phyloP scores from a whole-genome alignment of 1,140 invertebrate species.

The Telenomus remus region DNA sequence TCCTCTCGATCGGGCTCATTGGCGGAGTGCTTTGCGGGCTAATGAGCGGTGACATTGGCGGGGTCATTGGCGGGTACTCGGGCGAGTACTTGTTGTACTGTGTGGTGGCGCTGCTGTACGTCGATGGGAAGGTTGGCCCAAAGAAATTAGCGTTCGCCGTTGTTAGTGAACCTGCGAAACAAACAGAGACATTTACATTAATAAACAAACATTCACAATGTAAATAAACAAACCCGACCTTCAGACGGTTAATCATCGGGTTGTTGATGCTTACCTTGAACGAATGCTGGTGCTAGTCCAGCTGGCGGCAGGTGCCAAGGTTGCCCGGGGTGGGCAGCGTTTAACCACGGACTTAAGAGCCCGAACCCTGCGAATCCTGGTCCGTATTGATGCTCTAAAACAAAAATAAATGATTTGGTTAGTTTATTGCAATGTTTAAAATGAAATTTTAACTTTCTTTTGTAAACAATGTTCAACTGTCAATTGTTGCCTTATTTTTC shows the following conservation, averaged over 20 bases:
- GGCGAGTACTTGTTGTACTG: constrained; percentile 64
- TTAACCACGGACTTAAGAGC: constrained; percentile 84
- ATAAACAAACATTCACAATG: too few species aligned
- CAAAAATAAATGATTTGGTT: constrained; percentile 68
- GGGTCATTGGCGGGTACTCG: constrained; percentile 60
- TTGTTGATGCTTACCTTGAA: constrained; percentile 77
- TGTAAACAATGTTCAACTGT: too few species aligned
- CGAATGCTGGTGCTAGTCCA: constrained; percentile 74
- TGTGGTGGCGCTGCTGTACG: constrained; percentile 59
- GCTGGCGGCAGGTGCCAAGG: constrained; percentile 80
- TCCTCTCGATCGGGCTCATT: constrained; percentile 72
- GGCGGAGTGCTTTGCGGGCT: constrained; percentile 60
- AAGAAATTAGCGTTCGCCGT: constrained; percentile 68
- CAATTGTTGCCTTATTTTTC: too few species aligned
- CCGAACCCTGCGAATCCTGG: constrained; percentile 80
- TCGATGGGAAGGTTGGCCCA: constrained; percentile 61
- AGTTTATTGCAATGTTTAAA: too few species aligned
- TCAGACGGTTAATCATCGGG: constrained; percentile 69
- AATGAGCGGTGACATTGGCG: constrained; percentile 36
- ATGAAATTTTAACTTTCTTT: too few species aligned
- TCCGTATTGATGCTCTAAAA: constrained; percentile 82
- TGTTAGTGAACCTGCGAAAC: constrained; percentile 66
- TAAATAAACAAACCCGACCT: too few species aligned
- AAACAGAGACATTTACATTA: constrained; percentile 44
- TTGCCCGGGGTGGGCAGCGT: constrained; percentile 84